Evolutionary conservation across 92 coral and sea anemone genomes (phyloP).

Genomic region (Epizoanthus ramosus): DNA sequence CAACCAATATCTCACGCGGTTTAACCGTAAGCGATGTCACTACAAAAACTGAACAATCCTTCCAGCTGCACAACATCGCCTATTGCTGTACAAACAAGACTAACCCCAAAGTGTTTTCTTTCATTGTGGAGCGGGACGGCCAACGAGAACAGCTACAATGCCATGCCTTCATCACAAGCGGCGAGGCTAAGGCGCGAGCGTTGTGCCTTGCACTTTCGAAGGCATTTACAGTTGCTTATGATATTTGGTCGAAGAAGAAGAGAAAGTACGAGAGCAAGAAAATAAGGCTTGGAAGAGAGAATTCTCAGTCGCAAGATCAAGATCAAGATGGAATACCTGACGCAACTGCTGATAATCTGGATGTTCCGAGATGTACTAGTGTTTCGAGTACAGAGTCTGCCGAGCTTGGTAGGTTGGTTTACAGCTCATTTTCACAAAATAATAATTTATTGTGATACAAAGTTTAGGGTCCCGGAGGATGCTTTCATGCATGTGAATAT

Average conservation of each 20-base stretch:
- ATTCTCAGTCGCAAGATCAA: neutral
- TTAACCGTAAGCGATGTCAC: constrained; percentile 67
- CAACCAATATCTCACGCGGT: constrained; percentile 81
- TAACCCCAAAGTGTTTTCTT: constrained; percentile 71
- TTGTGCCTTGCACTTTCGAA: constrained; percentile 74
- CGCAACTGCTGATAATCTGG: neutral
- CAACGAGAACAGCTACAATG: constrained; percentile 59
- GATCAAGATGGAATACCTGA: neutral
- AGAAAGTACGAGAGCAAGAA: constrained; percentile 60
- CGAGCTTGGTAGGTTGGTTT: neutral
- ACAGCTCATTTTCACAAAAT: neutral
- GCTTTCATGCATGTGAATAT: no score
- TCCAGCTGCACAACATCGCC: constrained; percentile 85
- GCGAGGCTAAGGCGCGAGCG: constrained; percentile 70
- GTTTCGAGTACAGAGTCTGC: neutral
- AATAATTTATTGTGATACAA: no score
- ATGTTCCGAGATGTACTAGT: neutral
- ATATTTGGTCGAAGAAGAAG: constrained; percentile 69
- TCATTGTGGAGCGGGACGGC: constrained; percentile 80
- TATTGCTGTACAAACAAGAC: constrained; percentile 75
- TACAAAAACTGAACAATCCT: constrained; percentile 59
- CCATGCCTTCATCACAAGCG: constrained; percentile 77
- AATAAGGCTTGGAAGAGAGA: constrained; percentile 39
- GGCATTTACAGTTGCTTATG: constrained; percentile 79
- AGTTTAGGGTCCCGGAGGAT: no score